Conservation (phyloP, 2,113 vertebrate species). For the Vireo altiloquus region DNA sequence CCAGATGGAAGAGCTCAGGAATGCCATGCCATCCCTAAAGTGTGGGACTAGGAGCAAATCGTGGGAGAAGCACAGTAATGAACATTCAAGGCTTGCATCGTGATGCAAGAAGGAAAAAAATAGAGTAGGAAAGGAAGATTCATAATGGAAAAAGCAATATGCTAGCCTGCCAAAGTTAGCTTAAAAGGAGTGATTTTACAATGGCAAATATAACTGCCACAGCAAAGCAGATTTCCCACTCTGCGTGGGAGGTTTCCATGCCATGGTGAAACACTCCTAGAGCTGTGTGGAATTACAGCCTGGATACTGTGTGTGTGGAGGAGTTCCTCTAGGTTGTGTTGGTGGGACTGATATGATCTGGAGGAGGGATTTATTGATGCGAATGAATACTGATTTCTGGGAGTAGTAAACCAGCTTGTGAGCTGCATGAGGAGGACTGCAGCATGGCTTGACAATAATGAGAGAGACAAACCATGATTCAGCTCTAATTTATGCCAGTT, state of each 20-base stretch:
- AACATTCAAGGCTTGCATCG: not conserved
- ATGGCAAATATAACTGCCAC: not conserved
- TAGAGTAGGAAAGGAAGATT: not conserved
- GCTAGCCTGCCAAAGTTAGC: not conserved
- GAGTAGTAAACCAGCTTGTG: not conserved
- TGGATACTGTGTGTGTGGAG: not conserved
- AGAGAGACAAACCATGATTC: not conserved
- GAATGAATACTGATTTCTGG: not conserved
- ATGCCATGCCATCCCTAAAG: not conserved
- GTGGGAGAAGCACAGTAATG: not conserved
- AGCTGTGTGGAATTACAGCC: not conserved
- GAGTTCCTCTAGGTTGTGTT: not conserved
- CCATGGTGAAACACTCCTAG: not conserved
- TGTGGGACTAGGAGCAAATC: not conserved
- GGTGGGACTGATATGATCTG: not conserved
- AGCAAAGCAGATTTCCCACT: not conserved
- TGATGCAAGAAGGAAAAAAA: not conserved
- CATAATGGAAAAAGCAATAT: not conserved
- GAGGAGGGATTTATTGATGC: not conserved
- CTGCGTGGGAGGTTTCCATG: not conserved
- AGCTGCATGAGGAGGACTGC: not conserved
- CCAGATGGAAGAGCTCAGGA: not conserved
- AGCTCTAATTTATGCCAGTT: not conserved
- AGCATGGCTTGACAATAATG: not conserved
- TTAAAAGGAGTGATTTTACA: not conserved